Conservation (phyloP, 2,888 invertebrate species). For the Eupithecia subumbrata region DNA sequence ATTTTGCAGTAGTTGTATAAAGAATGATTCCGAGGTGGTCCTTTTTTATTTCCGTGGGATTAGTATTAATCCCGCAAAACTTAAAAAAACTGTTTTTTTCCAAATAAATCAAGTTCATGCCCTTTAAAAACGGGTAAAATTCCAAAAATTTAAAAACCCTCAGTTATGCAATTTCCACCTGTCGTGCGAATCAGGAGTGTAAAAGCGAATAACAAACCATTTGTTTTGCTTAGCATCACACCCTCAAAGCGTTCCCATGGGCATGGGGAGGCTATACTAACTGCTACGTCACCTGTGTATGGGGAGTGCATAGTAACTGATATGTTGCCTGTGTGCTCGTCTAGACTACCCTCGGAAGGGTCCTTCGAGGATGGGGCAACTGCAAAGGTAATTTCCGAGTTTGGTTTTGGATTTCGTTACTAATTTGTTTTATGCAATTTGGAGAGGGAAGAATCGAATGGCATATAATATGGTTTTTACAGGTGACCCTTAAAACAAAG, state of each 20-base stretch:
- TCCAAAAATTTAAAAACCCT: not conserved
- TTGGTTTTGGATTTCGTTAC: not conserved
- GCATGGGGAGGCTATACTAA: conserved; percentile 6
- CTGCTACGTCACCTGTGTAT: conserved; percentile 12
- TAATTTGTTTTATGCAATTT: not conserved
- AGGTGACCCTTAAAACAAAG: no score
- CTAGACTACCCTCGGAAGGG: conserved; percentile 14
- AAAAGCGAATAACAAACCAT: conserved; percentile 1
- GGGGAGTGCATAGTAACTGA: not conserved
- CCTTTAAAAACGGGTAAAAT: not conserved
- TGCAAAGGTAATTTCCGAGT: conserved; percentile 16
- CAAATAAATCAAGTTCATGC: no score
- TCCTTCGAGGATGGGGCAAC: not conserved
- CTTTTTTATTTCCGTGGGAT: no score
- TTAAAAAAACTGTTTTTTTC: no score
- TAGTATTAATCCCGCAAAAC: no score
- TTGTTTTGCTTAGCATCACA: conserved; percentile 8
- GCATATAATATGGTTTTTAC: not conserved
- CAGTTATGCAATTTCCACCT: not conserved
- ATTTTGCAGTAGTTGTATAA: no score
- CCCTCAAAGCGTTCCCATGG: not conserved
- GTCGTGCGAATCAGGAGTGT: not conserved
- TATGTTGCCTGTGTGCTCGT: not conserved
- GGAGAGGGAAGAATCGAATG: not conserved
- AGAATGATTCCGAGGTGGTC: no score